These are phyloP conservation scores for Eucidaris tribuloides DNA, from an alignment of 35 echinoderm and acorn worm genomes.

Conservation along the genomic window DNA sequence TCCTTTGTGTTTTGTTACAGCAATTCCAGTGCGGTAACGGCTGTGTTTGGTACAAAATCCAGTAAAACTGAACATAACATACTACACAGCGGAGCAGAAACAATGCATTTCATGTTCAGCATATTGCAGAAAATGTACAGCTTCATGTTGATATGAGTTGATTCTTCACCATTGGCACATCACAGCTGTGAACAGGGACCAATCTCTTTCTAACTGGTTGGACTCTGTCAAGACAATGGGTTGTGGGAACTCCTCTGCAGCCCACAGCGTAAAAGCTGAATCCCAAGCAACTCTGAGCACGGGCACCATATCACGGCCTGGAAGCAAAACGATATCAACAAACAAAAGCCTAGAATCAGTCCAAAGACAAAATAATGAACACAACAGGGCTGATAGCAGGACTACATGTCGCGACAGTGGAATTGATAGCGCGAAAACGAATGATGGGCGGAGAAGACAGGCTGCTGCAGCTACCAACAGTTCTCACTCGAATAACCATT, in stretches of 20 bases:
- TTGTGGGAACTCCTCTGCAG: slow-evolving; percentile 1
- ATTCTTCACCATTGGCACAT: too few relatives aligned
- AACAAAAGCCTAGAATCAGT: slow-evolving; percentile 22
- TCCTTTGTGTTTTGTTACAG: too few relatives aligned
- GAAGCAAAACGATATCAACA: neutral
- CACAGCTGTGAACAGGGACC: too few relatives aligned
- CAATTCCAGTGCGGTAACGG: too few relatives aligned
- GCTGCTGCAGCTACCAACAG: neutral
- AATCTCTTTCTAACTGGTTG: too few relatives aligned
- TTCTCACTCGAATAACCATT: neutral
- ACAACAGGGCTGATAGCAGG: slow-evolving; percentile 46
- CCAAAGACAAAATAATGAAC: neutral
- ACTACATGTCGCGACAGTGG: slow-evolving; percentile 70
- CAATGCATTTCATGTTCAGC: too few relatives aligned
- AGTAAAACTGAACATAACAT: too few relatives aligned
- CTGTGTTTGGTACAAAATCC: too few relatives aligned
- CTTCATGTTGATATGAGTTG: too few relatives aligned
- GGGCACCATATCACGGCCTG: neutral
- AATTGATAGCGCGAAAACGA: slow-evolving; percentile 82
- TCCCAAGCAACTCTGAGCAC: slow-evolving; percentile 1
- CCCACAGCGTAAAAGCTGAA: neutral
- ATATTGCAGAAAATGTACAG: too few relatives aligned
- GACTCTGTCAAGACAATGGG: too few relatives aligned
- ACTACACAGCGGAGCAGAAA: too few relatives aligned
- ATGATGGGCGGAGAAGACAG: slow-evolving; percentile 40